Evolutionary conservation across 2,797 vertebrate species (phyloP), one percentile per base, ranked within the genome.

Genomic region (Alcedo quadribrachys): DNA sequence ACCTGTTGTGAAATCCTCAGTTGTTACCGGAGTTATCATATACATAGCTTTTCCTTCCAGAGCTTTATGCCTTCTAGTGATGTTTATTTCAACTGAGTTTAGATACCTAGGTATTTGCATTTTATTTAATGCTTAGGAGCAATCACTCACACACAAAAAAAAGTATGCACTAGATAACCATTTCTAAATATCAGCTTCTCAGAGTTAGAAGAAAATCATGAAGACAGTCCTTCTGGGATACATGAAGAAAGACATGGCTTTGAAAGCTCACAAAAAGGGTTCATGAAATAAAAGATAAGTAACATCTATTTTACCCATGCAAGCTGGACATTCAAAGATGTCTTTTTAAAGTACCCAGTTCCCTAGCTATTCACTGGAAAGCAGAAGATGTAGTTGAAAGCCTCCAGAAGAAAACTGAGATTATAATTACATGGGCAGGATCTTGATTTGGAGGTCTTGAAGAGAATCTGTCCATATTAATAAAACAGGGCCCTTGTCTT

Each of bases 1-100:
- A 96, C 90, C 96, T 96, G 88, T 73, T 86, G 81, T 48, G 68
- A 95, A 94, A 93, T 87, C 91, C 67, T 91, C 60, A 13, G 62
- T 42, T 86, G 91, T 60, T 82, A 76, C 0, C 0, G 55, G 50
- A 74, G 27, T 77, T 74, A 78, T 14, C 8, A 3, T 80, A 76
- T 89, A 85, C 85, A 89, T 43, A 78, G 25, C 53, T 86, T 94
- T 94, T 86, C 18, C 89, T 88, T 68, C 78, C 16, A 87, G 84
- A 94, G 24, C 20, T 83, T 81, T 94, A 30, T 40, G 78, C 42
- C 82, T 90, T 92, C 76, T 80, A 83, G 33, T 82, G 78, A 69
- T 65, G 81, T 69, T 80, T 90, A 35, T 86, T 81, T 93, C 80
- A 86, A 86, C 14, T 81, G 35, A 76, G 25, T 63, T 91, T 93